phyloP scores from a whole-genome alignment of 2,113 vertebrate genomes.

The Pachycephala philippinensis region DNA sequence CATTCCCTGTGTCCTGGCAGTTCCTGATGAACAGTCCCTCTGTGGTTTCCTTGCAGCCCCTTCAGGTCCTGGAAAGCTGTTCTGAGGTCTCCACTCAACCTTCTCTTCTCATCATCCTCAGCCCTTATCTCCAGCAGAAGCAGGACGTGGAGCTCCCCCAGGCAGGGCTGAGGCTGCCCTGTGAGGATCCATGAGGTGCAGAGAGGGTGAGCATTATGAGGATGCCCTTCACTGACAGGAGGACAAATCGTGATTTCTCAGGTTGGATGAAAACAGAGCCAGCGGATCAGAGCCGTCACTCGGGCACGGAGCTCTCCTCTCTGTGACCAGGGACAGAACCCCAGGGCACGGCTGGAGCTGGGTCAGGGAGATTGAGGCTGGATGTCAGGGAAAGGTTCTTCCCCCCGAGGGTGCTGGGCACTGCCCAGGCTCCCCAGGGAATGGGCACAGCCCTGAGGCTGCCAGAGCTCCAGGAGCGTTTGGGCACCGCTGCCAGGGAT shows the following conservation, averaged over 20 bases:
- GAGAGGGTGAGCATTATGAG: fast-evolving
- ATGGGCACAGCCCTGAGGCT: not conserved
- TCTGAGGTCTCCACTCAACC: not conserved
- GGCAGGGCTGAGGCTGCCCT: not conserved
- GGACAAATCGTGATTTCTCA: not conserved
- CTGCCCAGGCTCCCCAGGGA: not conserved
- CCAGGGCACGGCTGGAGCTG: fast-evolving
- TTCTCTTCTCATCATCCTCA: not conserved
- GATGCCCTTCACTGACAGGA: not conserved
- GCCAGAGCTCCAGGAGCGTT: not conserved
- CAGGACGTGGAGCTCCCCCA: not conserved
- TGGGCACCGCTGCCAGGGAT: fast-evolving
- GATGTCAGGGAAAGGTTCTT: not conserved
- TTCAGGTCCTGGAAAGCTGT: not conserved
- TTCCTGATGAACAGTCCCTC: not conserved
- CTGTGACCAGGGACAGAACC: not conserved
- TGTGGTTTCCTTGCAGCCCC: not conserved
- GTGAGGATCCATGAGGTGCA: not conserved
- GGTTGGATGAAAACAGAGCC: not conserved
- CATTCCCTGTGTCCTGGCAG: not conserved
- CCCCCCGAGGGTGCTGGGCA: not conserved
- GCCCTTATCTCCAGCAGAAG: fast-evolving
- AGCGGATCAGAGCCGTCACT: not conserved
- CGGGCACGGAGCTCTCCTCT: not conserved
- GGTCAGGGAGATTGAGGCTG: too few relatives aligned